Conservation (phyloP, 2,797 vertebrate genomes). For the Acanthurus tractus region DNA sequence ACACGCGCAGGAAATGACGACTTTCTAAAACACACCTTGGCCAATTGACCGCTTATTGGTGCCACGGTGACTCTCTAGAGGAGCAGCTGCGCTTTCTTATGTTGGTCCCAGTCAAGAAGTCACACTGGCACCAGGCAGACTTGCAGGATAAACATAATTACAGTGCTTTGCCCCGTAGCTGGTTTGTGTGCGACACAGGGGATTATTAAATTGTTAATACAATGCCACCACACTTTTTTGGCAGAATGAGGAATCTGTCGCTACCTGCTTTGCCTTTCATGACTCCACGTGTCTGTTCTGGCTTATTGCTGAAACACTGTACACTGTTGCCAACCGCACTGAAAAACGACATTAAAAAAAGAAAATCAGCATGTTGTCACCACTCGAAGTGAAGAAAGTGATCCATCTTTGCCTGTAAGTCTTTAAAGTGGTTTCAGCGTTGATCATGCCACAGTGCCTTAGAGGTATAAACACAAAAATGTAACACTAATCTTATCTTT, state of each 20-base stretch:
- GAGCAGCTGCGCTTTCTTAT: slow-evolving; percentile 61
- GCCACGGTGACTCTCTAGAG: slow-evolving; percentile 64
- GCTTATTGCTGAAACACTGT: slow-evolving; percentile 67
- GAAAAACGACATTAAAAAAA: slow-evolving; percentile 52
- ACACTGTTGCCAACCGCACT: slow-evolving; percentile 64
- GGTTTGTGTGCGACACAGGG: slow-evolving; percentile 63
- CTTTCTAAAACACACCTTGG: slow-evolving; percentile 67
- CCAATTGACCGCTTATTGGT: slow-evolving; percentile 56
- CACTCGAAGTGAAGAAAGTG: slow-evolving; percentile 53
- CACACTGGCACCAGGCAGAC: slow-evolving; percentile 69
- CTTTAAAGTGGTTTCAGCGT: slow-evolving; percentile 63
- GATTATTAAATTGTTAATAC: slow-evolving; percentile 72
- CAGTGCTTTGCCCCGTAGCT: slow-evolving; percentile 58
- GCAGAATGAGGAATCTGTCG: slow-evolving; percentile 62
- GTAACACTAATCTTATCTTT: slow-evolving; percentile 58
- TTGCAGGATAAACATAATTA: slow-evolving; percentile 75
- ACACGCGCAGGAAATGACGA: slow-evolving; percentile 75
- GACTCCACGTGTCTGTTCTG: slow-evolving; percentile 65
- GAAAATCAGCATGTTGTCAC: slow-evolving; percentile 56
- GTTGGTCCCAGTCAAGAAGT: slow-evolving; percentile 71
- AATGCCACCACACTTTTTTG: slow-evolving; percentile 66
- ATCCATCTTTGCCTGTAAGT: slow-evolving; percentile 40
- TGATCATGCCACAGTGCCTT: slow-evolving; percentile 70
- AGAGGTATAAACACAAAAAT: slow-evolving; percentile 60
- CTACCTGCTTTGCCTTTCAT: slow-evolving; percentile 67